Evolutionary conservation across 2,113 vertebrate genomes (phyloP), one percentile per base, ranked within the genome.

Genomic region (Scolopax mira): DNA sequence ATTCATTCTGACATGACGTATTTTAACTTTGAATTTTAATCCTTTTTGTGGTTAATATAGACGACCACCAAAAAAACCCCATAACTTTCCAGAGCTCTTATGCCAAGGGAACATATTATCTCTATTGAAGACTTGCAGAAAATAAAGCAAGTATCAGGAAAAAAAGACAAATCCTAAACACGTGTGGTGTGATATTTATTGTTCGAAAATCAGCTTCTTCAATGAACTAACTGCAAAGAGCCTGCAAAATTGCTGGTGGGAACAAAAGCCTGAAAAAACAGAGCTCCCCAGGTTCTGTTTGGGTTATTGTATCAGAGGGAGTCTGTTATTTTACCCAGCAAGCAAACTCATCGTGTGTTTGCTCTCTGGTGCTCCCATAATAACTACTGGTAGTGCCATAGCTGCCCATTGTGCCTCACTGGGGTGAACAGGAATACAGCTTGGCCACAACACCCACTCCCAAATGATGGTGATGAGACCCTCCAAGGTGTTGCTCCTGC

Each of bases 181-280:
- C 9, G 12, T 25, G 25, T 82, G 74, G 33, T 85, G 44, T 64
- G 49, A 35, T 90, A 65, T 81, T 72, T 49, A 27, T 90, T 96
- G 79, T 94, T 41, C 73, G 41, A 93, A 89, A 85, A 84, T 78
- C 52, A 85, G 51, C 14, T 88, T 33, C 52, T 86, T 84, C 77
- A 60, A 15, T 37, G 35, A 75, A 82, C 70, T 65, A 71, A 61
- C 44, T 8, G 4, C 37, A 91, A 86, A 71, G 17, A 67, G 48
- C 52, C 74, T 75, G 33, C 60, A 89, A 55, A 75, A 85, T 49
- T 79, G 57, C 80, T 75, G 74, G 65, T 84, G 94, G 80, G 66
- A 97, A 80, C 66, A 79, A 95, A 91, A 94, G 30, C 69, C 16
- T 93, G 93, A 71, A 90, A 94, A 96, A 97, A 94, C 91, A 95